Evolutionary conservation across 2,113 vertebrate genomes (phyloP).

Genomic region (Sigmodon hispidus): DNA sequence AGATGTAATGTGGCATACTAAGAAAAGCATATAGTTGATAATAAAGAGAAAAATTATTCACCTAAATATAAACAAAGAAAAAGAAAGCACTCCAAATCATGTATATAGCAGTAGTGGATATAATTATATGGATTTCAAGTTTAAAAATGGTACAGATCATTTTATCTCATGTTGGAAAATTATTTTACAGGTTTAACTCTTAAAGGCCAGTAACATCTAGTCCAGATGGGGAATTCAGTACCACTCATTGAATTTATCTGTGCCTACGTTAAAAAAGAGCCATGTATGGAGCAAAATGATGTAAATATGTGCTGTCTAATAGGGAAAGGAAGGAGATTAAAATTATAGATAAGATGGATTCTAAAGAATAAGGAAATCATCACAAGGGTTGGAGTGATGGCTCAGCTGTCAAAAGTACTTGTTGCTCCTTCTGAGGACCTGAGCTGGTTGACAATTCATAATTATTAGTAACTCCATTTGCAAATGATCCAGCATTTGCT

Average conservation of each 20-base stretch:
- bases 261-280: not conserved
- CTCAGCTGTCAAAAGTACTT: too few species aligned
- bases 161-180: not conserved
- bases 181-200: not conserved
- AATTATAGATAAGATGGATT: not conserved
- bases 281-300: rapidly evolving
- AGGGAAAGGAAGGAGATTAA: not conserved
- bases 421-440: too few species aligned
- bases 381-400: not conserved
- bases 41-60: not conserved
- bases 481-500: not conserved
- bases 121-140: not conserved
- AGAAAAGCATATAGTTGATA: not conserved
- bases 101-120: not conserved
- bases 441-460: too few species aligned
- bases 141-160: not conserved
- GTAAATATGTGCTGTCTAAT: not conserved
- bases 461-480: too few species aligned
- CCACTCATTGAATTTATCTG: not conserved
- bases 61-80: not conserved
- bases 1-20: not conserved
- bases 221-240: not conserved
- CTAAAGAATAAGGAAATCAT: not conserved
- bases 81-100: not conserved
- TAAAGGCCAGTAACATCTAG: not conserved